Evolutionary conservation across 2,888 invertebrate genomes (phyloP).

Genomic region (Pyrrhia umbra): DNA sequence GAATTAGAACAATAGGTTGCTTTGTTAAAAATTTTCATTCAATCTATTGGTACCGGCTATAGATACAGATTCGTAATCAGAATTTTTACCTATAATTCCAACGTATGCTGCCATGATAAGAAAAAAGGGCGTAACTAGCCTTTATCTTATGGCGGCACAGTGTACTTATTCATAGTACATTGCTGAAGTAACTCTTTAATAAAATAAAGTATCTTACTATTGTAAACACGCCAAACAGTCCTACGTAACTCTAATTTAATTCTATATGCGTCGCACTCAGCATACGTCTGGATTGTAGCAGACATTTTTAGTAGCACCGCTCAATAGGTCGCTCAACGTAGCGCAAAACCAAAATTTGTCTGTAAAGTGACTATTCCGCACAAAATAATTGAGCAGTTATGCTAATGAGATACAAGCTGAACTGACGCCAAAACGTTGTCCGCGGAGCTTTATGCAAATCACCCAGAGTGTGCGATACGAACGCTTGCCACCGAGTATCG

Average conservation of each 20-base stretch:
- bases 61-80: too few species aligned
- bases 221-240: slow-evolving; percentile 8
- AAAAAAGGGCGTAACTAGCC: too few species aligned
- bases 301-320: slow-evolving; percentile 66
- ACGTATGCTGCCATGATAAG: too few species aligned
- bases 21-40: too few species aligned
- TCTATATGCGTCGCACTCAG: slow-evolving; percentile 42
- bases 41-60: too few species aligned
- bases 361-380: slow-evolving; percentile 85
- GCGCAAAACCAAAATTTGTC: slow-evolving; percentile 83
- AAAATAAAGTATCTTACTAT: slow-evolving; percentile 1
- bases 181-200: neutral
- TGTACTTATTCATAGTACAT: too few species aligned
- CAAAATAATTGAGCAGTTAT: slow-evolving; percentile 89
- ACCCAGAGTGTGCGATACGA: slow-evolving; percentile 68
- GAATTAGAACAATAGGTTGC: too few species aligned
- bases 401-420: slow-evolving; percentile 86
- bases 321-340: slow-evolving; percentile 72
- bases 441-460: slow-evolving; percentile 86
- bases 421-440: slow-evolving; percentile 86
- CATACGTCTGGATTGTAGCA: slow-evolving; percentile 54
- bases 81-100: too few species aligned
- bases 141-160: too few species aligned
- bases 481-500: slow-evolving; percentile 59
- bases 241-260: slow-evolving; percentile 33